Conservation (phyloP, 2,888 invertebrate species). For the Smittia sp. region DNA sequence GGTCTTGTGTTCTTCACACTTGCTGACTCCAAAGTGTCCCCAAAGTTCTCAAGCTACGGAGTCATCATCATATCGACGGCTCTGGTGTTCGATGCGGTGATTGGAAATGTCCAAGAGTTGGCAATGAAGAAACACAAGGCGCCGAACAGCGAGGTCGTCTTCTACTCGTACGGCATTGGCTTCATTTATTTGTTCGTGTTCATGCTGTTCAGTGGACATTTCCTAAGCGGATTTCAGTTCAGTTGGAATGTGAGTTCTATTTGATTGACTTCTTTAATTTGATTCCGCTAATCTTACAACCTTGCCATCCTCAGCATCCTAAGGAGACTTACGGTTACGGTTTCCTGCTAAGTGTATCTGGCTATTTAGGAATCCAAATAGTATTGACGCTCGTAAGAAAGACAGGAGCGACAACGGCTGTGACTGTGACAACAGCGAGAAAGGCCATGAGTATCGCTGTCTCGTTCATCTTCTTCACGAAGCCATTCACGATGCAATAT, state of each 20-base stretch:
- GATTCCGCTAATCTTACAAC: neutral
- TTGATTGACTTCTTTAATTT: neutral
- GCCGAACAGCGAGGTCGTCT: slow-evolving; percentile 85
- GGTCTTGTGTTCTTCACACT: slow-evolving; percentile 90
- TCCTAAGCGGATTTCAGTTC: slow-evolving; percentile 71
- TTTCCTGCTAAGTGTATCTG: slow-evolving; percentile 79
- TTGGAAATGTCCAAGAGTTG: slow-evolving; percentile 97
- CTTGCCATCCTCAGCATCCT: slow-evolving; percentile 58
- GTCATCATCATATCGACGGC: slow-evolving; percentile 78
- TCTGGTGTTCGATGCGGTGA: slow-evolving; percentile 88
- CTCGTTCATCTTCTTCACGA: slow-evolving; percentile 90
- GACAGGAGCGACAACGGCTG: slow-evolving; percentile 88
- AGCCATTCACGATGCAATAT: slow-evolving; percentile 89
- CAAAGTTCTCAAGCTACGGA: slow-evolving; percentile 69
- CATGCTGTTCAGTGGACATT: slow-evolving; percentile 69
- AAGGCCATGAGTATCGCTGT: slow-evolving; percentile 90
- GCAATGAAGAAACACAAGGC: slow-evolving; percentile 82
- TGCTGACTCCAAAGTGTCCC: slow-evolving; percentile 71
- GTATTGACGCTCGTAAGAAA: slow-evolving; percentile 85
- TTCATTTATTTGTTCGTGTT: slow-evolving; percentile 75
- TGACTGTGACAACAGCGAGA: slow-evolving; percentile 86
- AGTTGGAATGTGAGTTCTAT: slow-evolving; percentile 65
- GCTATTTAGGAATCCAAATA: slow-evolving; percentile 90
- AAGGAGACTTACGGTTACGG: slow-evolving; percentile 79
- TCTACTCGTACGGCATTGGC: slow-evolving; percentile 89